Evolutionary conservation across 2,888 invertebrate species (phyloP), one percentile per base, ranked within the genome.

Genomic region (Agelastica alni): DNA sequence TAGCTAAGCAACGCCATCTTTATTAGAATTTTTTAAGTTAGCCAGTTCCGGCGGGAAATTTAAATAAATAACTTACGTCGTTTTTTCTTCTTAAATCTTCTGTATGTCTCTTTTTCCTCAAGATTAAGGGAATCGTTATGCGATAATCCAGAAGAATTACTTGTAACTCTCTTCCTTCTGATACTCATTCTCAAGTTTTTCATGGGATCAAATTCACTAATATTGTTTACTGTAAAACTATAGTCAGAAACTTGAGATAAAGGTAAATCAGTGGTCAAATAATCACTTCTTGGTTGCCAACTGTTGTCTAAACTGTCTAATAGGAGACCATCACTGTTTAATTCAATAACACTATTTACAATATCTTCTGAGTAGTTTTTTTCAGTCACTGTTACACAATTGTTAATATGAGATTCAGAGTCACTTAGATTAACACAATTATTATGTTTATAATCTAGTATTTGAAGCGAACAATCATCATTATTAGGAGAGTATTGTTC

Each of bases 131-230:
- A 70, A 48, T 76, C 77, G 61, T 71, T 76, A 56, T 74, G 75
- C 16, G 76, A 75, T 36, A 76, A 58, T 9, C 70, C 68, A 2
- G 77, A 77, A n/a, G 77, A 77, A 60, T 72, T 73, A 56, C 76
- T 77, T 58, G 71, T 73, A 52, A 76, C 62, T 46, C 77, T 59
- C 62, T 77, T 78, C 53, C 76, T 64, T 43, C 76, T 64, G 49
- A 76, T 76, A 53, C 73, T 77, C 74, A 76, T 76, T 62, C 70
- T 75, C 54, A 77, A 64, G 65, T 74, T 75, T 63, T 71, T 73
- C 71, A 75, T 72, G 14, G 75, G 68, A 62, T 75, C 74, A 53
- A 70, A 68, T 44, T 72, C 70, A 65, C 68, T 67, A 42, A 64
- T 64, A 56, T 63, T 64, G 46, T 68, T 60, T 7, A 70, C 59